Evolutionary conservation across 2,888 invertebrate genomes (phyloP), one percentile per base, ranked within the genome.

Genomic region (Diarsia brunnea): DNA sequence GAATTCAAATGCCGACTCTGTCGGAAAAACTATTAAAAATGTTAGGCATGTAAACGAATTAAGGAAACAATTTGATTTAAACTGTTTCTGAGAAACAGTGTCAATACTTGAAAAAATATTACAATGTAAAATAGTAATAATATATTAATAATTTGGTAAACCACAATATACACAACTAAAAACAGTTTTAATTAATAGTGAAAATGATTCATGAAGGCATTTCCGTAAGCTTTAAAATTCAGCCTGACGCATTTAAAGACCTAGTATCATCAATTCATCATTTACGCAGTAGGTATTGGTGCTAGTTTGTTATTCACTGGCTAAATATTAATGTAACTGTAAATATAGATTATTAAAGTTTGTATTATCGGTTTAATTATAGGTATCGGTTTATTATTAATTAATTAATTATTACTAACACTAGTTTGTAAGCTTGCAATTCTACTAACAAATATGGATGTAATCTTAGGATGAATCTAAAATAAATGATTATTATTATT

Each of bases 1-100:
- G 66, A 74, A 69, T 67, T 61, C 12, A 74, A 82, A 79, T 82
- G 70, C 55, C 82, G 21, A 69, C 16, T 60, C 45, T 63, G 60
- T 68, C 31, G 24, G 73, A 60, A 69, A 80, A 51, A 19, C 61
- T 67, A 69, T 71, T 73, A 63, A 68, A 65, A 73, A 73, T 70
- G 43, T 60, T 64, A 65, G 24, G 38, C 58, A 45, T 58, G 19
- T 38, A 68, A 51, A 61, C 55, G 61, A 65, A 60, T 66, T 63
- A 60, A 68, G 65, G 45, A 76, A 72, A 81, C n/a, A 24, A 47
- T 24, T 51, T 31, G 1, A 10, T 69, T 69, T 43, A 67, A 69
- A 68, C 4, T 61, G 47, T 45, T 76, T 55, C 55, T 38, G 19
- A 58, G 19, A 21, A 60, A 14, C 0, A 53, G n/a, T 4, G 21